Evolutionary conservation across 2,113 vertebrate species (phyloP), one percentile per base, ranked within the genome.

Genomic region (Eurystomus gularis): DNA sequence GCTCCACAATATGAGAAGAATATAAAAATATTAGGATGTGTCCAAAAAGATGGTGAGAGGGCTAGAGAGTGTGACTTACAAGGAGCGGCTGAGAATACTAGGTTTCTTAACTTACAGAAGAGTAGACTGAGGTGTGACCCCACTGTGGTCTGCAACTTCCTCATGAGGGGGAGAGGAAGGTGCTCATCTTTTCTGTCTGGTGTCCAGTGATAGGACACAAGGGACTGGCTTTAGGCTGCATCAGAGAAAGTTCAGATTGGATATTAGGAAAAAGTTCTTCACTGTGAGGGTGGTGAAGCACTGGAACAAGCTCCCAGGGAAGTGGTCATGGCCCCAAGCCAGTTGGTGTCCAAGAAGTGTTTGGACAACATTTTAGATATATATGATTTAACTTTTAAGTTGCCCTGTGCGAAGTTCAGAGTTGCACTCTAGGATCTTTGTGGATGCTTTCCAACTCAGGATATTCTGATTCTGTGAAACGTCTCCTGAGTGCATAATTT

Each of bases 251-350:
- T 60, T 85, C 44, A 39, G 24, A 8, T 39, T 31, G 28, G 28
- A 21, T 66, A 55, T 31, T 61, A 39, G 85, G 46, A 44, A 75
- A 49, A 86, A 31, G 10, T 31, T 87, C 55, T 81, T 46, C 29
- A 39, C 40, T 68, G 58, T 49, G n/a, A 71, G 42, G 13, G 33
- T 51, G 60, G 35, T 40, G 57, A n/a, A 79, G 40, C 14, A 44
- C 48, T 62, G 33, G n/a, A 80, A 39, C 42, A 80, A 70, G 25
- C 33, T 88, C 29, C 29, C 35, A 64, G 25, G 20, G 61, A 64
- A 80, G 21, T 0, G 0, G 4, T 51, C 2, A 1, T 35, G 37
- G 21, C 21, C 28, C 42, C 37, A 73, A 69, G 37, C 9, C 18
- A 75, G 33, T 52, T 0, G 2, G n/a, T 49, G 51, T 37, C 44